A percentile compares a stretch with the other conserved stretches of the same genome.
These are phyloP conservation scores for Oncopodura yosiiana DNA, from an alignment of 1,140 invertebrate genomes.

Conservation along the genomic window DNA sequence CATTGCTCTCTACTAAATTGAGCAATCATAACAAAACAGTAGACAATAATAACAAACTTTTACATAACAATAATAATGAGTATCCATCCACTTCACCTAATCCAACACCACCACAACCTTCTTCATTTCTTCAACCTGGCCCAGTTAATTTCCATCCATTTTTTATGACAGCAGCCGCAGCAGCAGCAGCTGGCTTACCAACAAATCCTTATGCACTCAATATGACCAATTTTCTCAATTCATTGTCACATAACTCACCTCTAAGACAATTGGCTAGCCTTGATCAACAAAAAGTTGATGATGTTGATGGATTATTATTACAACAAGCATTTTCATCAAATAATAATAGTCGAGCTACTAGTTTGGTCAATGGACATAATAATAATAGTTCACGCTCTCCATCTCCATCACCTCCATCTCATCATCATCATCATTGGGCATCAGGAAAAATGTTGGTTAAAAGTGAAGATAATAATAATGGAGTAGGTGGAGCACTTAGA, in stretches of 20 bases:
- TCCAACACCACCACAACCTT: background rate
- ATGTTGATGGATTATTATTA: slow-evolving; percentile 6
- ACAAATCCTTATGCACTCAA: slow-evolving; percentile 30
- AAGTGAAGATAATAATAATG: slow-evolving; percentile 16
- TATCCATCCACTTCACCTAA: slow-evolving; percentile 30
- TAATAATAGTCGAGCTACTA: too few species aligned
- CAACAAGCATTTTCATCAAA: too few species aligned
- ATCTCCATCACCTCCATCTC: slow-evolving; percentile 16
- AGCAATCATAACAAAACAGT: slow-evolving; percentile 19
- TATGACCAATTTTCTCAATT: slow-evolving; percentile 38
- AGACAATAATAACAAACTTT: background rate
- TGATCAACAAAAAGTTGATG: slow-evolving; percentile 20
- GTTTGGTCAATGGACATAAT: slow-evolving; percentile 9
- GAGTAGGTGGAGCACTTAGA: slow-evolving; percentile 6
- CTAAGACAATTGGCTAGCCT: slow-evolving; percentile 27
- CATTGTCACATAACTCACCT: slow-evolving; percentile 37
- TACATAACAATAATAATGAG: slow-evolving; percentile 14
- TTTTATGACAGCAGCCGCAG: slow-evolving; percentile 45
- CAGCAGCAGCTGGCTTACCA: slow-evolving; percentile 16
- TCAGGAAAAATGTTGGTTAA: slow-evolving; percentile 13
- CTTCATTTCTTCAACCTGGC: slow-evolving; percentile 30
- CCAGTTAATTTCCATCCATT: slow-evolving; percentile 49
- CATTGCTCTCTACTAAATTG: slow-evolving; percentile 30
- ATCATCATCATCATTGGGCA: too few species aligned
- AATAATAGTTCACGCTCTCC: slow-evolving; percentile 16